phyloP scores from a whole-genome alignment of 2,797 vertebrate species.

The Gallinago nigripennis region DNA sequence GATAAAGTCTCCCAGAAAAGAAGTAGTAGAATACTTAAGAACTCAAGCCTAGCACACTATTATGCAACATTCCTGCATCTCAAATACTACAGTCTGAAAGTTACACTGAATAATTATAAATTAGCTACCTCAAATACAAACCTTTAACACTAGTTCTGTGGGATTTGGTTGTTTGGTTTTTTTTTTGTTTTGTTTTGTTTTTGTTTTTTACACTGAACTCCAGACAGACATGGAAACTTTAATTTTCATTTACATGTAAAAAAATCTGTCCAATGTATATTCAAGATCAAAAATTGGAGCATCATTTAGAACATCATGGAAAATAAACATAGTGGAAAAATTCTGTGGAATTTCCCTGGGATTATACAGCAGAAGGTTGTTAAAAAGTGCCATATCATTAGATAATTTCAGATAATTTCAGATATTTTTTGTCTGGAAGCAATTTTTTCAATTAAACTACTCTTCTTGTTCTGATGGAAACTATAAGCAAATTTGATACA shows the following conservation, averaged over 20 bases:
- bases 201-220: accelerated
- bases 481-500: neutral
- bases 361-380: neutral
- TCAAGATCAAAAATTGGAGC: neutral
- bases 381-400: neutral
- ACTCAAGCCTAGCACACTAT: neutral
- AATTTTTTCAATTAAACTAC: neutral
- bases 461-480: neutral
- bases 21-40: neutral
- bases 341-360: neutral
- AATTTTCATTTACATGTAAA: neutral
- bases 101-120: neutral
- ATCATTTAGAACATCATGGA: neutral
- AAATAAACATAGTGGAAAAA: neutral
- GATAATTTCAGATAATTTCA: neutral
- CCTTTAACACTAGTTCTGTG: neutral
- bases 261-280: neutral
- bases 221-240: neutral
- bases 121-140: neutral
- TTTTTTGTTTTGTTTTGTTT: neutral
- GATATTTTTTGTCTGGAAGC: neutral
- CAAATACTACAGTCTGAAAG: neutral
- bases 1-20: constrained; percentile 3
- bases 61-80: neutral
- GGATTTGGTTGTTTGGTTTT: too few species aligned